Conservation (phyloP, 2,113 vertebrate genomes). For the Brachypodius melanocephalos region DNA sequence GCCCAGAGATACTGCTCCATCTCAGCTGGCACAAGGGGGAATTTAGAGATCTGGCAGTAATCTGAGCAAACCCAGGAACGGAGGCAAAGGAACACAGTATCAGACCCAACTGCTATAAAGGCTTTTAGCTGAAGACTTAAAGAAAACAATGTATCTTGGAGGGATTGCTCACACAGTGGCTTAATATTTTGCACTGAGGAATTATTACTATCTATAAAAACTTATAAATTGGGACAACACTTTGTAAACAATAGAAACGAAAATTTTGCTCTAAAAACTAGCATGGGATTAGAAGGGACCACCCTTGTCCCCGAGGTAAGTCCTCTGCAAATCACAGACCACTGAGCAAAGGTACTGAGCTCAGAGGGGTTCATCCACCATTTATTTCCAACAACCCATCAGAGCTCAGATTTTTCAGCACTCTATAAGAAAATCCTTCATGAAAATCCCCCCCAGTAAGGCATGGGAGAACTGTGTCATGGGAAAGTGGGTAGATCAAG, state of each 20-base stretch:
- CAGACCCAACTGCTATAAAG: neutral
- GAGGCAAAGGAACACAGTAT: neutral
- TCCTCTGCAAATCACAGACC: neutral
- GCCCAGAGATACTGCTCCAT: neutral
- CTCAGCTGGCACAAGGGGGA: neutral
- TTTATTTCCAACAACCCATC: neutral
- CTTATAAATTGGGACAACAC: neutral
- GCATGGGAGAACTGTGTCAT: neutral
- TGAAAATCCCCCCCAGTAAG: neutral
- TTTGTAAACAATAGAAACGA: neutral
- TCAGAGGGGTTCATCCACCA: neutral
- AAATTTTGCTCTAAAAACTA: neutral
- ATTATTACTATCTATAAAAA: neutral
- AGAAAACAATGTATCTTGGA: neutral
- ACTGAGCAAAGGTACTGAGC: neutral
- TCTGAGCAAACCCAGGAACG: neutral
- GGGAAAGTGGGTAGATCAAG: neutral
- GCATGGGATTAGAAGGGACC: neutral
- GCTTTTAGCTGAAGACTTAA: neutral
- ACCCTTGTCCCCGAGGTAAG: neutral
- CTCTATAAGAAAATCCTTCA: neutral
- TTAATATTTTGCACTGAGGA: neutral
- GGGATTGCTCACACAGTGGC: neutral
- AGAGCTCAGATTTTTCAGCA: neutral
- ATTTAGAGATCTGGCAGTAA: slow-evolving; percentile 45